Evolutionary conservation across 2,113 vertebrate genomes (phyloP), one percentile per base, ranked within the genome.

Genomic region (Poeciliopsis retropinna): DNA sequence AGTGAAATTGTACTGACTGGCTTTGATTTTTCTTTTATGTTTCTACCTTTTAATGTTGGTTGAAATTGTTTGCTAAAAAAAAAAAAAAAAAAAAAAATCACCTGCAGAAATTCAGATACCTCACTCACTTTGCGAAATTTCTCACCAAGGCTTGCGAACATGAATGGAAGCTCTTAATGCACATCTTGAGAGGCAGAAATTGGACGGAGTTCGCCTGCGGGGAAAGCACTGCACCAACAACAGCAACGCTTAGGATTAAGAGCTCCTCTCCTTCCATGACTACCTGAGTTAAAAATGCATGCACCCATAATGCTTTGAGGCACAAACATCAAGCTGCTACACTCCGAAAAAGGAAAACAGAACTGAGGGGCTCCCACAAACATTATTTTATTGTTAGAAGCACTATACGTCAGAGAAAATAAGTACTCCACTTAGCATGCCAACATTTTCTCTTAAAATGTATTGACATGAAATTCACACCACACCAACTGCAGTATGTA

Each of bases 211-310:
- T 74, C 1, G 14, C 79, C 62, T 17, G 67, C 64, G 81, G 70
- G 65, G 27, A 80, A 68, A 70, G 69, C 34, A 4, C 73, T n/a
- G 11, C n/a, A 72, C 60, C 13, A 63, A 41, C 68, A 37, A 37
- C 39, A 62, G 34, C 61, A 63, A 57, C 34, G 13, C 54, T 73
- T 32, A 64, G 70, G 67, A 78, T 83, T 74, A 81, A 76, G 29
- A 76, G 78, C 78, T 75, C 28, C 57, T 34, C 70, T 78, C 37
- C 63, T 73, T 3, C 37, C 15, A n/a, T 15, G n/a, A 13, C 76
- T 47, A 51, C 28, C 67, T 15, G 3, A 72, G 83, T 90, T 87
- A 87, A 90, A 88, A 84, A 84, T 89, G 86, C 63, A 82, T 86
- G 85, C 39, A 39, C 44, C 34, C 57, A 80, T 69, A 73, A 74